phyloP scores from a whole-genome alignment of 1,140 invertebrate genomes.

The Pseudoatta argentina region DNA sequence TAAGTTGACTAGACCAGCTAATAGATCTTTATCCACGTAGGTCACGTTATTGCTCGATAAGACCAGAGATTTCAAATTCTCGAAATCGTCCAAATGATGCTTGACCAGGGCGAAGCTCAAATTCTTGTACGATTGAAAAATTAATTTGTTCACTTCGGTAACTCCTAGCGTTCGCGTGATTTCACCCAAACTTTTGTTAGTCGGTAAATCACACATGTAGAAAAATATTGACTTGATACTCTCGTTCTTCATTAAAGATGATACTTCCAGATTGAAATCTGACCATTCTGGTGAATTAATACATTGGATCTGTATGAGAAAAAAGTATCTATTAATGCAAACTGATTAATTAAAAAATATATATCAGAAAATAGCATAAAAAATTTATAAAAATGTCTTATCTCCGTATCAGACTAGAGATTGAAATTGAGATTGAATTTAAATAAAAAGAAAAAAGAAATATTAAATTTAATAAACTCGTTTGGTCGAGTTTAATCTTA shows the following conservation, averaged over 20 bases:
- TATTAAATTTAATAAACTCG: too few relatives aligned
- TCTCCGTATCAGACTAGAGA: too few relatives aligned
- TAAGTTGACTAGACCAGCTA: conserved; percentile 87
- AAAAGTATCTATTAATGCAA: neutral
- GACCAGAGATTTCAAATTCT: conserved; percentile 84
- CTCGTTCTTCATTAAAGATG: conserved; percentile 19
- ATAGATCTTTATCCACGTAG: conserved; percentile 87
- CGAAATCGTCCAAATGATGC: conserved; percentile 86
- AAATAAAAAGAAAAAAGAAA: too few relatives aligned
- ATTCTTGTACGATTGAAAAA: conserved; percentile 85
- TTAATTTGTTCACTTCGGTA: conserved; percentile 82
- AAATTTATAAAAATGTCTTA: neutral
- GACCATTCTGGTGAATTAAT: conserved; percentile 65
- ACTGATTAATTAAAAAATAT: neutral
- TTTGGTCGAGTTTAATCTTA: too few relatives aligned
- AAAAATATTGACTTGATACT: conserved; percentile 64
- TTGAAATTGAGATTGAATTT: too few relatives aligned
- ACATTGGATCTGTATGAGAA: conserved; percentile 64
- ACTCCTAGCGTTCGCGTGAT: conserved; percentile 81
- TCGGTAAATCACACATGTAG: conserved; percentile 76
- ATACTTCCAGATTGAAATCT: conserved; percentile 59
- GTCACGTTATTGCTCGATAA: conserved; percentile 86
- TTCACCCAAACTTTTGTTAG: conserved; percentile 70
- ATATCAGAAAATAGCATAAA: neutral
- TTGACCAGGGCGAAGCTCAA: conserved; percentile 85